Evolutionary conservation across 2,113 vertebrate genomes (phyloP).

Genomic region (Muntiacus reevesi): DNA sequence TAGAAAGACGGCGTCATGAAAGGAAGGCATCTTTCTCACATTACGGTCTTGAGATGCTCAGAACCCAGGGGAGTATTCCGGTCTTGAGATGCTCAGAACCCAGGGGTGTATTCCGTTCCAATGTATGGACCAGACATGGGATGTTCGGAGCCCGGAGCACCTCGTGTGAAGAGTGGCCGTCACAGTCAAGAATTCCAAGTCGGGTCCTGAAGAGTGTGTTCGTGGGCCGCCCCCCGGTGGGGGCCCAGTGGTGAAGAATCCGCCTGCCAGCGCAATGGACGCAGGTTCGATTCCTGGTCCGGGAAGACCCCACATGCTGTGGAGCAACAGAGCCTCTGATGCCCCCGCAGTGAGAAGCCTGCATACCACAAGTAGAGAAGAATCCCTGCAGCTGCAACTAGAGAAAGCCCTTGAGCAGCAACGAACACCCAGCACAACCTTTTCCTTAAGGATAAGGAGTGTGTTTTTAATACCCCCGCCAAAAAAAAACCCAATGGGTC

Average conservation of each 20-base stretch:
- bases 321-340: fast-evolving
- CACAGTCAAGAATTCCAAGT: background rate
- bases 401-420: background rate
- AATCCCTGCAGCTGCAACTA: background rate
- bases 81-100: background rate
- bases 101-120: fast-evolving
- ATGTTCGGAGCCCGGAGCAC: fast-evolving
- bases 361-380: background rate
- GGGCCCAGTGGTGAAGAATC: background rate
- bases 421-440: background rate
- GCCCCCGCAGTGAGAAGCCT: fast-evolving
- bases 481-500: fast-evolving
- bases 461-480: fast-evolving
- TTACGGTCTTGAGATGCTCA: fast-evolving
- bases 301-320: background rate
- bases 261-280: background rate
- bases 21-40: fast-evolving
- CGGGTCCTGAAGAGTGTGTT: background rate
- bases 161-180: fast-evolving
- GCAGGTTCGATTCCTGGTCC: background rate
- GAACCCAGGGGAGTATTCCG: fast-evolving
- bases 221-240: background rate
- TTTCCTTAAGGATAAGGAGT: background rate
- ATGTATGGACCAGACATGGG: fast-evolving
- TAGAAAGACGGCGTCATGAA: fast-evolving